Evolutionary conservation across 2,888 invertebrate genomes (phyloP), one percentile per base, ranked within the genome.

Genomic region (Ophion slaviceki): DNA sequence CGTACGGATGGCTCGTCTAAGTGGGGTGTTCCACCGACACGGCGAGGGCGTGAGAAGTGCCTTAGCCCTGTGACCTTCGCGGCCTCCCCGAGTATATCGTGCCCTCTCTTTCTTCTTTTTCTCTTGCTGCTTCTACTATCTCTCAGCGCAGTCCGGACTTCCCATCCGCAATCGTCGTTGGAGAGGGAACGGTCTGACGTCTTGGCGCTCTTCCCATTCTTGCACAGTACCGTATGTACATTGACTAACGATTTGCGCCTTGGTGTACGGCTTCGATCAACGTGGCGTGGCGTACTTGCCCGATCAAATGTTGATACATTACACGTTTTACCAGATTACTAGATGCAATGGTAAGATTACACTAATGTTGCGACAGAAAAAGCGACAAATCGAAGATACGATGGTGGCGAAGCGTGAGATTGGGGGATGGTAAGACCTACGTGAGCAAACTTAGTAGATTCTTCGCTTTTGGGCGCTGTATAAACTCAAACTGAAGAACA

Each of bases 41-140:
- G 90, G 92, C 91, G 92, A 92, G 93, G 93, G 93, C 93, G 93
- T 93, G 93, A 93, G 93, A 93, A 93, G 93, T 92, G 92, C 93
- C 92, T 92, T 92, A 91, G 92, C 93, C 93, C 93, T 93, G 92
- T 92, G 93, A 93, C 93, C 93, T 92, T 91, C 90, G 91, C 90
- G 91, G 89, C 91, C 91, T 36, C 90, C 89, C 67, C 88, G 82
- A 89, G 89, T 90, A 91, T 85, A 83, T 85, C 75, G 71, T 80
- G 72, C 84, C 79, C 85, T 83, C 85, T 80, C 84, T 74, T 68
- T 85, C 83, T 66, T 75, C 70, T 67, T 75, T 84, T 77, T 68
- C 62, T 83, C 67, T 72, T 76, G 70, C 47, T 57, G 78, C 74
- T 74, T 84, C 80, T 84, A 20, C 84, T 84, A 78, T 84, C 85